Conservation (phyloP, 2,888 invertebrate genomes). For the Muschampia plurimacula region DNA sequence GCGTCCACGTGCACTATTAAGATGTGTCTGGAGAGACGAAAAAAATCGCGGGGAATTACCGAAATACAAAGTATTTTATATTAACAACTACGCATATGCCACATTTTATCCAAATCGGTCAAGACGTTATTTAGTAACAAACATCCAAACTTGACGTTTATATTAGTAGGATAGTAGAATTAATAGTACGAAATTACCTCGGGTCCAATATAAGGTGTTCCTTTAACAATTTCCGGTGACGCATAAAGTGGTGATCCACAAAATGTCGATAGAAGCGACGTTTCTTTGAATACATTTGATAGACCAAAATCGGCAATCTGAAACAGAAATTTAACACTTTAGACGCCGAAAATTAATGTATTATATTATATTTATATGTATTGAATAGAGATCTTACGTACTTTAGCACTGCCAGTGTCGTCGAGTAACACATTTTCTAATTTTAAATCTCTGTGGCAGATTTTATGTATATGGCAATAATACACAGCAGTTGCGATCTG, state of each 20-base stretch:
- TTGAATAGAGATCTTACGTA: constrained; percentile 57
- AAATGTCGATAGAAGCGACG: constrained; percentile 94
- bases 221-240: constrained; percentile 98
- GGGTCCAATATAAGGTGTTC: constrained; percentile 98
- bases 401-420: constrained; percentile 97
- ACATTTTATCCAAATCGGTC: no score
- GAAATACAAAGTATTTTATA: no score
- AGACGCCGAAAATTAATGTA: neutral
- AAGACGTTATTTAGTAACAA: no score
- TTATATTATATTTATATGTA: neutral
- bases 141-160: no score
- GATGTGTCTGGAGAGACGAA: no score
- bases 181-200: constrained; percentile 87
- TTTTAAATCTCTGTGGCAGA: constrained; percentile 98
- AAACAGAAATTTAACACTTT: constrained; percentile 42
- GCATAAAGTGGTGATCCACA: constrained; percentile 99
- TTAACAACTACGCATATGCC: no score
- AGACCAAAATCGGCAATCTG: constrained; percentile 99
- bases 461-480: constrained; percentile 99
- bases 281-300: constrained; percentile 97
- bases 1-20: no score
- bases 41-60: no score
- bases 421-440: constrained; percentile 97
- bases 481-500: constrained; percentile 98
- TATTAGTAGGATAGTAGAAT: no score